Base-by-base conservation (phyloP, 1,140 invertebrate species). In the Oryzaephilus surinamensis region DNA sequence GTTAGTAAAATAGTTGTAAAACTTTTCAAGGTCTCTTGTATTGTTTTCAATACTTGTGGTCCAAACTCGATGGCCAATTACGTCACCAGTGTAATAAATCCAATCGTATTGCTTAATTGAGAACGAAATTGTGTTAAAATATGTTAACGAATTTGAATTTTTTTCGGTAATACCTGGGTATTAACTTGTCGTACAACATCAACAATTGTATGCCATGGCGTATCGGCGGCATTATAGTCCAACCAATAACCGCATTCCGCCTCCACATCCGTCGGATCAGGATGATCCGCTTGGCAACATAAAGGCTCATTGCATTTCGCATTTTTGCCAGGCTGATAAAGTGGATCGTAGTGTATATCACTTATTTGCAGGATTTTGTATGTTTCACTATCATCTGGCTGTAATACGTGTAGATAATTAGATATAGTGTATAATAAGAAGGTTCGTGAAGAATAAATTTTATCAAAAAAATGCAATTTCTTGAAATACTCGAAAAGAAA, bases 21-120 rank as follows among this genome's bases (percentile, higher is more conserved):
- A 63, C 39, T 74, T 65, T 6, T 60, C 57, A 11, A 89, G 69
- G 37, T 74, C 67, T 5, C 67, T 58, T 0, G 69, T 61, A 42
- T 91, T 89, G 38, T 74, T 63, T 30, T 74, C 62, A 24, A 70
- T 62, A 0, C 77, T 74, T 4, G 87, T 89, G 50, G 79, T 76
- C 86, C 87, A 92, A 15, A 89, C 69, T 51, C 81, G 77, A 55
- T 94, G 88, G 41, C 85, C 76, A 29, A 89, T 76, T 2, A 86
- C 69, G 54, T 92, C 88, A 4, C 88, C 88, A 13, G 88, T 88
- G 62, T 85, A 88, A 50, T 88, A 81, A 39, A 92, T 70, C 14
- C 74, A 73, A 36, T 86, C 79, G 36, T 81, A 43, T 21, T 42
- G 24, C 32, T 45, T 18, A 17, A 38, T 17, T 8, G 4, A 32